Evolutionary conservation across 2,113 vertebrate species (phyloP).

Genomic region (Calyptommatus sinebrachiatus): DNA sequence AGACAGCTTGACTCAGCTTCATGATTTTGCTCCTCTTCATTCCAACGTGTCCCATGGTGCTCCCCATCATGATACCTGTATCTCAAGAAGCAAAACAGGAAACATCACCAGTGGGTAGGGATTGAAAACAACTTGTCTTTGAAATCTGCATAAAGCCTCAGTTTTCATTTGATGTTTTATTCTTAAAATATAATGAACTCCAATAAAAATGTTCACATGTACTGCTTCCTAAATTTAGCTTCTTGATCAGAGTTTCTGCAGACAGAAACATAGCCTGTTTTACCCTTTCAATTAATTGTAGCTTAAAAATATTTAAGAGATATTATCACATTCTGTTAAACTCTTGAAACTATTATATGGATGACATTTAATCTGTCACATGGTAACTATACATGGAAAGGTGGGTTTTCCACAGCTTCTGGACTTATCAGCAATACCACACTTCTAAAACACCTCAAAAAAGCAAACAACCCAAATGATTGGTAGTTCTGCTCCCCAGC

Average conservation of each 20-base stretch:
- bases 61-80: conserved; percentile 70
- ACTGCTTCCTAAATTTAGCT: not conserved
- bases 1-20: conserved; percentile 67
- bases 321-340: not conserved
- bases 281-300: conserved; percentile 12
- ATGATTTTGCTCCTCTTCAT: conserved; percentile 67
- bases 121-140: conserved; percentile 60
- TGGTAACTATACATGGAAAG: not conserved
- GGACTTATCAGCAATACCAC: not conserved
- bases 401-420: not conserved
- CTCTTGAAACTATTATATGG: not conserved
- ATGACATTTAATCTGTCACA: not conserved
- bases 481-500: too few relatives aligned
- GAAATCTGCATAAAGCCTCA: conserved; percentile 67
- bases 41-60: conserved; percentile 65
- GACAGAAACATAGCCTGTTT: conserved; percentile 28
- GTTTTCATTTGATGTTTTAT: conserved; percentile 56
- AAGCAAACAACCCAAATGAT: not conserved
- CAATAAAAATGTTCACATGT: not conserved
- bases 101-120: conserved; percentile 68
- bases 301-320: conserved; percentile 10
- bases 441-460: not conserved
- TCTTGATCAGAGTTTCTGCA: accelerated
- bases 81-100: conserved; percentile 72
- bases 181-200: conserved; percentile 43